Base-by-base conservation (phyloP, 2,888 invertebrate genomes). In the Anodontia alba region DNA sequence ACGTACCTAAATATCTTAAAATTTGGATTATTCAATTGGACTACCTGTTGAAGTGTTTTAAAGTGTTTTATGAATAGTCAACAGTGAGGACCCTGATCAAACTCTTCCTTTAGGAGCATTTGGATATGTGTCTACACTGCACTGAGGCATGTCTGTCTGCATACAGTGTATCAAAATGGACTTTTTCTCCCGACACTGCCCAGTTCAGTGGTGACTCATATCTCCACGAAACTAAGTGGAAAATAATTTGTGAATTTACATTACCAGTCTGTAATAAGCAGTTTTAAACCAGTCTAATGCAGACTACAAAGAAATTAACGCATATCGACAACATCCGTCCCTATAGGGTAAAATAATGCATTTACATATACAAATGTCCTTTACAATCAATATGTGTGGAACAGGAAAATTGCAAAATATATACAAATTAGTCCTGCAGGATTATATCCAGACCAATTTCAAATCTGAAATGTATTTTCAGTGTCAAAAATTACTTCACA, bases 351-450 rank as follows among this genome's bases (percentile, higher is more conserved):
- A 57, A 57, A n/a, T 57, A 57, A 57, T 57, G 57, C 57, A 57
- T 57, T 57, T 57, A 57, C 57, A 57, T 57, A 57, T n/a, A 57
- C 57, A 29, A 57, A 57, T 57, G 57, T 57, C 49, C 38, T 57
- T 29, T 57, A 26, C 33, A 69, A 69, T 62, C 62, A 62, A 62
- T 62, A 62, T 8, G 33, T 33, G 10, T 29, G n/a, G 73, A 80
- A 83, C 78, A 84, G 81, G 84, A 81, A 67, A 36, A 79, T 68
- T 81, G 81, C 78, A 78, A 79, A 76, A 84, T 84, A 74, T 84
- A 84, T 81, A 69, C 54, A 79, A 78, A 84, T 79, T 73, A 74
- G 62, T 74, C 84, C 81, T 76, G 15, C 7, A 69, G 81, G 84
- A 71, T 43, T 12, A 20, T 38, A 71, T 38, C 76, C 76, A 84